phyloP scores from a whole-genome alignment of 2,797 vertebrate species.

The Kryptopterus vitreolus region DNA sequence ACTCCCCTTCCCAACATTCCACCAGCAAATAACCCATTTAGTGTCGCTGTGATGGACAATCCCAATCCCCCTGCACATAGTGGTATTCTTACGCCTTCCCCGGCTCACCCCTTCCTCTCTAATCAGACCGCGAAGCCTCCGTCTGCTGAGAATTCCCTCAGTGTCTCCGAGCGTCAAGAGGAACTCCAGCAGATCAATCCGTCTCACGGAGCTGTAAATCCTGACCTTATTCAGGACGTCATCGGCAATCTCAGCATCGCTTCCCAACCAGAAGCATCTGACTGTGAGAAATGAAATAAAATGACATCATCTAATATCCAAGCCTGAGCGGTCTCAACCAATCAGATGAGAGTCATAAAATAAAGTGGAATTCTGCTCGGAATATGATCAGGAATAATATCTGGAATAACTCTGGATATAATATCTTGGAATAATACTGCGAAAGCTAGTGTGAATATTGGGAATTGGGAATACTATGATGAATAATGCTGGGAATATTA shows the following conservation, averaged over 20 bases:
- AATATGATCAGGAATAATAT: neutral
- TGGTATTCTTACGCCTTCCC: constrained; percentile 46
- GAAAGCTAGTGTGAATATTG: neutral
- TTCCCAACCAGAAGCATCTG: constrained; percentile 8
- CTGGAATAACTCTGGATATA: too few relatives aligned
- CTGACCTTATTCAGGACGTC: constrained; percentile 31
- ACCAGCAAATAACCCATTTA: constrained; percentile 36
- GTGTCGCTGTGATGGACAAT: constrained; percentile 44
- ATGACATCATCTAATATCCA: neutral
- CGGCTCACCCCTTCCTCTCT: constrained; percentile 36
- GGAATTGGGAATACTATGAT: too few relatives aligned
- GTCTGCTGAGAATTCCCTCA: constrained; percentile 30
- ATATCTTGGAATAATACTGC: too few relatives aligned
- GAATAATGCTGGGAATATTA: too few relatives aligned
- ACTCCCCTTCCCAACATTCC: constrained; percentile 45
- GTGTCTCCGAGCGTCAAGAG: neutral
- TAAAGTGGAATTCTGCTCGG: too few relatives aligned
- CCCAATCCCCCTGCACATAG: constrained; percentile 39
- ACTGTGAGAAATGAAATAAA: neutral
- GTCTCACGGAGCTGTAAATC: neutral
- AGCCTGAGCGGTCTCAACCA: neutral
- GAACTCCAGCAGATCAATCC: neutral
- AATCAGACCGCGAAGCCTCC: constrained; percentile 25
- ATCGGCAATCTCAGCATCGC: constrained; percentile 43
- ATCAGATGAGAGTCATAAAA: neutral